phyloP scores from a whole-genome alignment of 2,113 vertebrate species.

The Dipodomys stephensi region DNA sequence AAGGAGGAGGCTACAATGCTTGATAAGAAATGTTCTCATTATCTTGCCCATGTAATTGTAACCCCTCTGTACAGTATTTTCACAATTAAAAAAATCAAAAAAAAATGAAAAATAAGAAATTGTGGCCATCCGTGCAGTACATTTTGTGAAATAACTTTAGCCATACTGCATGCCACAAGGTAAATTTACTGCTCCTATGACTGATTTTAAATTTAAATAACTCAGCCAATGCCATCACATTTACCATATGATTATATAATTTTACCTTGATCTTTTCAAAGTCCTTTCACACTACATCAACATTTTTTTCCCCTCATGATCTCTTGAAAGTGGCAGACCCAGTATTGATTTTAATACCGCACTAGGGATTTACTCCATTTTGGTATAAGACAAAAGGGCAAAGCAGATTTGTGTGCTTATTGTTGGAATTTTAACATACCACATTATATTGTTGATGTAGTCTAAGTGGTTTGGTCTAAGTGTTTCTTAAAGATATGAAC shows the following conservation, averaged over 20 bases:
- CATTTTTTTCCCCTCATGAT: not conserved
- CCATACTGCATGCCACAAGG: not conserved
- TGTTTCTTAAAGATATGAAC: not conserved
- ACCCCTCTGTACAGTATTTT: too few species aligned
- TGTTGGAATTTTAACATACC: not conserved
- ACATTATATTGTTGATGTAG: not conserved
- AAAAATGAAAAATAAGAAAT: slow-evolving; percentile 15
- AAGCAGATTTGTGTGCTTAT: not conserved
- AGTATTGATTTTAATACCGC: not conserved
- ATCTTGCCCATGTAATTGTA: too few species aligned
- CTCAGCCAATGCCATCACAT: not conserved
- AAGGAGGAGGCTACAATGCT: too few species aligned
- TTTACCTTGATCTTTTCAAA: slow-evolving; percentile 23
- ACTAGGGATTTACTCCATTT: not conserved
- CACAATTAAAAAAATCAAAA: not conserved
- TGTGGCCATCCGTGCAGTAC: not conserved
- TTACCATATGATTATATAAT: not conserved
- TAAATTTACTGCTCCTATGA: not conserved
- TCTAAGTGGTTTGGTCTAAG: not conserved
- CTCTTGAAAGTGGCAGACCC: slow-evolving; percentile 15
- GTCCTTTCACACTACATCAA: not conserved
- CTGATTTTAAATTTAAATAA: not conserved
- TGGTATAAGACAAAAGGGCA: not conserved
- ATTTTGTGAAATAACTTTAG: not conserved
- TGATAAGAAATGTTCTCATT: too few species aligned